Percentiles rank a stretch among this genome's conserved stretches.
Evolutionary conservation across 2,888 invertebrate genomes (phyloP).

Genomic region (Pollenia amentaria): DNA sequence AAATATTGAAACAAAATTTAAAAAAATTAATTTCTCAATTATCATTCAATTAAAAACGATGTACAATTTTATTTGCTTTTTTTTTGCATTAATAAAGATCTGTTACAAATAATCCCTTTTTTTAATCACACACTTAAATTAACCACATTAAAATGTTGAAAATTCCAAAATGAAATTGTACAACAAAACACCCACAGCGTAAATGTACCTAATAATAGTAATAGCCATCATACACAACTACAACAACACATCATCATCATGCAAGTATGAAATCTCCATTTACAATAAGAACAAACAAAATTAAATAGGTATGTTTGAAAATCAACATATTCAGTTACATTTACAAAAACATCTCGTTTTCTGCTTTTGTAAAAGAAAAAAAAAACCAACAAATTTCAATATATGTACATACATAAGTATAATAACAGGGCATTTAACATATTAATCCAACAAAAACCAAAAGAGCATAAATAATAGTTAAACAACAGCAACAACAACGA

Average conservation of each 20-base stretch:
- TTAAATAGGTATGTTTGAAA: neutral
- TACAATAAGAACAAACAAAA: conserved; percentile 31
- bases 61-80: too few species aligned
- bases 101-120: conserved; percentile 36
- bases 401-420: neutral
- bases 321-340: conserved; percentile 53
- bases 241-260: neutral
- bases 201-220: conserved; percentile 44
- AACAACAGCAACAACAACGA: conserved; percentile 58
- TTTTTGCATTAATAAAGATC: neutral
- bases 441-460: conserved; percentile 70
- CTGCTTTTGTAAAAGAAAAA: conserved; percentile 39
- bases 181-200: conserved; percentile 59
- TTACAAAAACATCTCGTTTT: conserved; percentile 32
- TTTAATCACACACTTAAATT: conserved; percentile 52
- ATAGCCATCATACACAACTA: conserved; percentile 39
- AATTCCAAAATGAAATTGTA: neutral
- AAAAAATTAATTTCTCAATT: conserved; percentile 33
- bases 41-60: neutral
- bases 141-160: conserved; percentile 60
- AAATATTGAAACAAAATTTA: too few species aligned
- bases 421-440: conserved; percentile 69
- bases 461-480: conserved; percentile 72
- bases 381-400: neutral
- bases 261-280: conserved; percentile 42